Evolutionary conservation across 2,113 vertebrate genomes (phyloP), one percentile per base, ranked within the genome.

Genomic region (Genyomyrus donnyi): DNA sequence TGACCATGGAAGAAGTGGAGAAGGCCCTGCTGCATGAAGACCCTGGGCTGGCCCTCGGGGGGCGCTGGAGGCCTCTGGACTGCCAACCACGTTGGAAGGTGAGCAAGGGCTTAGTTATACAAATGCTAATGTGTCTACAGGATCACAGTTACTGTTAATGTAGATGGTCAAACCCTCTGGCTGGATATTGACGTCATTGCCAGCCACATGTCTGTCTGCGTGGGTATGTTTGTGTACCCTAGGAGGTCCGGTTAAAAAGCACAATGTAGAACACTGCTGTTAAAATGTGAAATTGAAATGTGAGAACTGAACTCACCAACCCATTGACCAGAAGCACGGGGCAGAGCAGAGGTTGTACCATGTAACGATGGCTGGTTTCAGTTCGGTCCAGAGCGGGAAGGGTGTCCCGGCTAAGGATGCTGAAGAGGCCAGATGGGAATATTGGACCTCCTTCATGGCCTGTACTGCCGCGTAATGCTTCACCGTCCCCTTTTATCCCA

Each of bases 81-180:
- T 99, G 98, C 90, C 24, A 97, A 93, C 97, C 98, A 90, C 97
- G 97, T 56, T 99, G 98, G 98, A 99, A 98, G 97, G 98, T 99
- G 93, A 92, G 92, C 0, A 42, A 88, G 21, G 87, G 39, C 49
- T 19, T 52, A 11, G 13, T 11, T 27, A 66, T 66, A 66, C 8
- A 66, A 56, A 56, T 66, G 62, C 27, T 58, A 7, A 2, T 58
- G 6, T 58, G 21, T 24, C 56, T 58, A n/a, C 7, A 58, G 21
- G 56, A 58, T 66, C n/a, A 66, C n/a, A 66, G 62, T 27, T 66
- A 66, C 62, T 27, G 62, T 66, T 66, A 27, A 24, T 66, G n/a
- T 66, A 27, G 7, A 66, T 66, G 58, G 58, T 66, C 58, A n/a
- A 24, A 24, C 83, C 19, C 13, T 8, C 39, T 24, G 70, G 27